Conservation (phyloP, 2,113 vertebrate species). For the Lycaon pictus region DNA sequence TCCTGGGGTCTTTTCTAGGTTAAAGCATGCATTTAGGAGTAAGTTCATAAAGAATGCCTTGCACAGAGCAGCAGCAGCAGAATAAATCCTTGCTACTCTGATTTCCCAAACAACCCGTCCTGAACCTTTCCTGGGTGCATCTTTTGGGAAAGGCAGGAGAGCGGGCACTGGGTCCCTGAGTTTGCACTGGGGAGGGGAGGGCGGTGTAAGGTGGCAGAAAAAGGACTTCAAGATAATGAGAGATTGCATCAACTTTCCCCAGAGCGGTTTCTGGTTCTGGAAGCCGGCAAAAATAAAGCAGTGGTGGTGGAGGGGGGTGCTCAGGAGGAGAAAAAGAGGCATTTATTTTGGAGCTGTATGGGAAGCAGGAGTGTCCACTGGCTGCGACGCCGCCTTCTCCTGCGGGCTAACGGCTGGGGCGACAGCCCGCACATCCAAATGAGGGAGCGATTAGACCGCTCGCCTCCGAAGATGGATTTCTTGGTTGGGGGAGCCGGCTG, state of each 20-base stretch:
- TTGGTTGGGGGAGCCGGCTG: neutral
- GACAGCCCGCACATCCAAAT: slow-evolving; percentile 44
- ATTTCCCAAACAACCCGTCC: neutral
- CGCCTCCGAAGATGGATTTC: slow-evolving; percentile 30
- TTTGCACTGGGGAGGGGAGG: neutral
- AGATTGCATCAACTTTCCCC: neutral
- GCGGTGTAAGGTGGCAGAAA: neutral
- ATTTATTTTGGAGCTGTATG: slow-evolving; percentile 44
- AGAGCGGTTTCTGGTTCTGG: neutral
- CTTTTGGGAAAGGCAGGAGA: neutral
- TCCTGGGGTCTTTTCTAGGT: neutral
- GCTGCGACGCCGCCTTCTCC: slow-evolving; percentile 24
- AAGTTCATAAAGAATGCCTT: neutral
- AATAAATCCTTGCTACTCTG: neutral
- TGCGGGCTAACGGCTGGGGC: neutral
- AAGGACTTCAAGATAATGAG: slow-evolving; percentile 29
- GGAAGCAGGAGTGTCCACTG: neutral
- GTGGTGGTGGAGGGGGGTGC: rapidly evolving
- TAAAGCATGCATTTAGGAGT: neutral
- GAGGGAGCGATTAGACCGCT: neutral
- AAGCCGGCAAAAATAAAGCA: slow-evolving; percentile 1
- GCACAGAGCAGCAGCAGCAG: neutral
- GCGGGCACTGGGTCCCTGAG: neutral
- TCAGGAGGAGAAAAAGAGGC: neutral
- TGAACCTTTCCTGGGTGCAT: neutral